These are phyloP conservation scores for Hexactinellida sp. DNA, from an alignment of 37 sponge, comb jelly and placozoan species.

Conservation along the genomic window DNA sequence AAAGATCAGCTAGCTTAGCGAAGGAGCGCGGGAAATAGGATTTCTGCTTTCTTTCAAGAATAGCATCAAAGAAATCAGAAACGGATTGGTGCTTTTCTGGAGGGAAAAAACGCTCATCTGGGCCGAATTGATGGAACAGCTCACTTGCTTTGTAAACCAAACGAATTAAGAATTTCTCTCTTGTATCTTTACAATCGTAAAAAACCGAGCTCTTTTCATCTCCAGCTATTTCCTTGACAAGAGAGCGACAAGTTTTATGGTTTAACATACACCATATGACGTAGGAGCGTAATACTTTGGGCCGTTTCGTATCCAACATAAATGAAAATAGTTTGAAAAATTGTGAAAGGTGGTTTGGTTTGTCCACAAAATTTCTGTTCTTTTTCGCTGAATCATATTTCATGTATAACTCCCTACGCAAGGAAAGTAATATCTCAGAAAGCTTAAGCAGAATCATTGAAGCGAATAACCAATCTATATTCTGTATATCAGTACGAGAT, in stretches of 20 bases:
- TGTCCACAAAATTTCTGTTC: neutral
- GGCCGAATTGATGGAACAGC: neutral
- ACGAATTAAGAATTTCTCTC: neutral
- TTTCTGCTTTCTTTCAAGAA: neutral
- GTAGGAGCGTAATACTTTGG: neutral
- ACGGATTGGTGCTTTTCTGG: neutral
- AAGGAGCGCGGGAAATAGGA: neutral
- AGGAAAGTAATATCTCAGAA: neutral
- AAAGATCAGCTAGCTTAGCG: neutral
- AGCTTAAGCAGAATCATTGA: neutral
- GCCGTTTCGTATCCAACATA: neutral
- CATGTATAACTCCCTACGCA: neutral
- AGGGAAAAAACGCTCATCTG: neutral
- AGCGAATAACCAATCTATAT: slow-evolving; percentile 4
- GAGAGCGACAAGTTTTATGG: slow-evolving; percentile 1
- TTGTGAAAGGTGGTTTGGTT: neutral
- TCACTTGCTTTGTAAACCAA: neutral
- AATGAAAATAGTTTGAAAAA: neutral
- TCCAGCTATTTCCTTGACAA: neutral
- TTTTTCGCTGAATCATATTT: slow-evolving; percentile 5
- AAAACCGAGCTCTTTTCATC: slow-evolving; percentile 12
- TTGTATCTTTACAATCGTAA: neutral
- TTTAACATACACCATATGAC: neutral
- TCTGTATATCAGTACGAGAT: neutral
- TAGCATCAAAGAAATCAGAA: neutral